These are phyloP conservation scores for Cathartes aura DNA, from an alignment of 2,113 vertebrate species.

Conservation along the genomic window DNA sequence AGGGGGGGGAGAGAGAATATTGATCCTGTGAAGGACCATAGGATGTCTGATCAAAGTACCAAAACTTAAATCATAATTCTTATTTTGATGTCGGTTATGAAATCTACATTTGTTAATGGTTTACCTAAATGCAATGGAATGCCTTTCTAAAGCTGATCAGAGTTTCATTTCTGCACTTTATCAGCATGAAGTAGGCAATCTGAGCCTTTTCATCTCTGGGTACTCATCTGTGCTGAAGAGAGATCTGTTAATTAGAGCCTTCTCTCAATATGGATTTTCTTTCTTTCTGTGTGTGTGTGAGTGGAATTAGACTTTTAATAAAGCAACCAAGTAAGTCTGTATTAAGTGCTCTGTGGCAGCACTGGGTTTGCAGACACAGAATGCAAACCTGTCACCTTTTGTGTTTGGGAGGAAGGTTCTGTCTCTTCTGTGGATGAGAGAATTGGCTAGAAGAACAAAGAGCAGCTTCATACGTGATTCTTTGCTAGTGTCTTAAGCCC, in stretches of 20 bases:
- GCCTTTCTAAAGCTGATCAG: conserved; percentile 18
- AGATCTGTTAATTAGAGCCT: conserved; percentile 60
- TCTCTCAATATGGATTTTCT: conserved; percentile 29
- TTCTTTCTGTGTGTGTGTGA: conserved; percentile 1
- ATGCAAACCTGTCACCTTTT: not conserved
- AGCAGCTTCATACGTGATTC: not conserved
- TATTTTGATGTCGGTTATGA: not conserved
- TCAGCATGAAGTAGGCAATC: conserved; percentile 41
- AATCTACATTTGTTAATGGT: not conserved
- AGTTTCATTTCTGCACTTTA: not conserved
- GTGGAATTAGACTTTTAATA: not conserved
- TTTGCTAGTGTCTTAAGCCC: not conserved
- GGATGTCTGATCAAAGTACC: not conserved
- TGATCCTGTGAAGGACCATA: not conserved
- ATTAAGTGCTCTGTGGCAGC: not conserved
- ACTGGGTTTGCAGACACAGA: not conserved
- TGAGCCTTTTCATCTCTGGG: conserved; percentile 27
- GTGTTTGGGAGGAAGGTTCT: not conserved
- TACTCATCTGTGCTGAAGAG: conserved; percentile 32
- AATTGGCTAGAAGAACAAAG: not conserved
- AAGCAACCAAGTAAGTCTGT: not conserved
- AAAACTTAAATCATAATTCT: not conserved
- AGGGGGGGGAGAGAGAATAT: not conserved
- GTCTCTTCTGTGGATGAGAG: not conserved
- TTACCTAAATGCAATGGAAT: conserved; percentile 1